phyloP scores from a whole-genome alignment of 2,888 invertebrate species.

The Tholera decimalis region DNA sequence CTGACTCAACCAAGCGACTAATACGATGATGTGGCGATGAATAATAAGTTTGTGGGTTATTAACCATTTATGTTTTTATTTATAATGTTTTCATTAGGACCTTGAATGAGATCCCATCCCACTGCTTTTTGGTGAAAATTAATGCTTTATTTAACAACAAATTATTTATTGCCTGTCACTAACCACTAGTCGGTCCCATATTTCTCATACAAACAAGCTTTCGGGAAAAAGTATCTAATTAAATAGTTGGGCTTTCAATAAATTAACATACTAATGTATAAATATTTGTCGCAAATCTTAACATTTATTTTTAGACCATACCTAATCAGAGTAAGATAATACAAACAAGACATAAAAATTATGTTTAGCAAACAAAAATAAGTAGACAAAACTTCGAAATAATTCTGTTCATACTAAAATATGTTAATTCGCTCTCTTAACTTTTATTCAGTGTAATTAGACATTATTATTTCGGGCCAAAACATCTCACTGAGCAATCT shows the following conservation, averaged over 20 bases:
- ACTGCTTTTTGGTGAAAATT: not conserved
- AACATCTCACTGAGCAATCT: conserved; percentile 39
- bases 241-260: too few relatives aligned
- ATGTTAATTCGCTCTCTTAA: conserved; percentile 57
- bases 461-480: conserved; percentile 56
- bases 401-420: conserved; percentile 31
- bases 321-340: too few relatives aligned
- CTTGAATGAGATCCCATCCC: too few relatives aligned
- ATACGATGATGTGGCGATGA: conserved; percentile 12
- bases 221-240: too few relatives aligned
- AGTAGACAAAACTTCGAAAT: conserved; percentile 26
- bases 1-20: conserved; percentile 25
- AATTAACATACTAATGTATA: too few relatives aligned
- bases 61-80: conserved; percentile 19
- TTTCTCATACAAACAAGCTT: too few relatives aligned
- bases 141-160: too few relatives aligned
- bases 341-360: not conserved
- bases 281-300: too few relatives aligned
- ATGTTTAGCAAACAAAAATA: conserved; percentile 1
- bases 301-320: too few relatives aligned
- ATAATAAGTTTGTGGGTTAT: conserved; percentile 8
- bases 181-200: too few relatives aligned
- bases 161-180: too few relatives aligned
- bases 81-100: too few relatives aligned
- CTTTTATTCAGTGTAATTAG: conserved; percentile 60